Evolutionary conservation across 2,888 invertebrate species (phyloP).

Genomic region (Drosophila rubida): DNA sequence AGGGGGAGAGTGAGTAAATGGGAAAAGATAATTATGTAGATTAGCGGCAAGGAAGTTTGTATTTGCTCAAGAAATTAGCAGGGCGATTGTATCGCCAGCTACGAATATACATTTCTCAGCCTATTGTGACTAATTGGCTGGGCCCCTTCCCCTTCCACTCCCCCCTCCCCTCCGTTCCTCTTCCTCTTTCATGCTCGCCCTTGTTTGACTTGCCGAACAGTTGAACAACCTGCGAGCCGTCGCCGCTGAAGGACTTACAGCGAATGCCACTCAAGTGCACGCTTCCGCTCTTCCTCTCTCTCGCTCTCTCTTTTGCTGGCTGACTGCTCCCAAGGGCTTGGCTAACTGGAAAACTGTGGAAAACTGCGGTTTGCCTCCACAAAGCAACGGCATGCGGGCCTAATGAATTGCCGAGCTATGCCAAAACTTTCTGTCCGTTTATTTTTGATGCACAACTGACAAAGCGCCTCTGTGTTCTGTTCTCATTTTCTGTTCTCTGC

Average conservation of each 20-base stretch:
- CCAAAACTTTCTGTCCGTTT: constrained; percentile 23
- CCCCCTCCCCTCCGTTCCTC: not conserved
- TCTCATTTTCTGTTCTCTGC: too few species aligned
- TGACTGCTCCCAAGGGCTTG: constrained; percentile 1
- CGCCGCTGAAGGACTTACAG: constrained; percentile 50
- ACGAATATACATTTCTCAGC: not conserved
- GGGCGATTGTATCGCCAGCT: constrained; percentile 42
- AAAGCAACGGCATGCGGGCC: constrained; percentile 6
- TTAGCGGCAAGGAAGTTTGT: constrained; percentile 69
- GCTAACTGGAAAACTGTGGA: constrained; percentile 13
- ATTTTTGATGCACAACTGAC: constrained; percentile 1
- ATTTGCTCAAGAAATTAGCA: constrained; percentile 70
- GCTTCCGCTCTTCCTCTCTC: constrained; percentile 1
- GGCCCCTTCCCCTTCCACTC: not conserved
- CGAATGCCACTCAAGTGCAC: constrained; percentile 32
- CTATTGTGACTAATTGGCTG: constrained; percentile 41
- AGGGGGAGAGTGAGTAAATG: not conserved
- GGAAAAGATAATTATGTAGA: constrained; percentile 62
- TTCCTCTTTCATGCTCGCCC: not conserved
- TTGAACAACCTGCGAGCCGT: constrained; percentile 47
- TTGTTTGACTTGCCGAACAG: constrained; percentile 41
- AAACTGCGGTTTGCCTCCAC: constrained; percentile 5
- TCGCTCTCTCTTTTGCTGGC: not conserved
- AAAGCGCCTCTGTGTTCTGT: not conserved
- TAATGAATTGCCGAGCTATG: constrained; percentile 30